Conservation (phyloP, 2,797 vertebrate species). For the Leptodactylus fallax region DNA sequence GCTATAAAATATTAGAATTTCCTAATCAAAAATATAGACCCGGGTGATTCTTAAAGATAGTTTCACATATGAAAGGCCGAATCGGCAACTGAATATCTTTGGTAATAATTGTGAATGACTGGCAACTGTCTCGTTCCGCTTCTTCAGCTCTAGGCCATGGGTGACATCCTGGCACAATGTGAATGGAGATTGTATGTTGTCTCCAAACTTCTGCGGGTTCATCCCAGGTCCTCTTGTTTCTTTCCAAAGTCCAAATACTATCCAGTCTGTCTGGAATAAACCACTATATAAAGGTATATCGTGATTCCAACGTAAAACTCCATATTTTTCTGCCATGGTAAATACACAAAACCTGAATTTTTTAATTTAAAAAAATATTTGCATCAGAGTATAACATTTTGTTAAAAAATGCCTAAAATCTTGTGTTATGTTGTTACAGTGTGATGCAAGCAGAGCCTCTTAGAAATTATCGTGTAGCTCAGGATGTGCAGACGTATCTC, state of each 20-base stretch:
- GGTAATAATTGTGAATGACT: neutral
- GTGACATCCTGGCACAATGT: neutral
- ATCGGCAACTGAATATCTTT: neutral
- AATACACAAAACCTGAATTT: too few relatives aligned
- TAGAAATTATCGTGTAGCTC: too few relatives aligned
- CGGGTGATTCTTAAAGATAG: neutral
- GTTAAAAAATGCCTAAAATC: too few relatives aligned
- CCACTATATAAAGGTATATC: neutral
- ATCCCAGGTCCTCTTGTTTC: neutral
- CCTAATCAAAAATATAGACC: neutral
- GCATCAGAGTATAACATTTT: too few relatives aligned
- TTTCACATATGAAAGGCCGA: neutral
- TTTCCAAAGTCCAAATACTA: neutral
- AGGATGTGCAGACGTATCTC: too few relatives aligned
- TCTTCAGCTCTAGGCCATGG: neutral
- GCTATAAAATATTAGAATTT: neutral
- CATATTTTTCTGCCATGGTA: too few relatives aligned
- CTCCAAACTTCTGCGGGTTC: neutral
- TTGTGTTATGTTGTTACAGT: too few relatives aligned
- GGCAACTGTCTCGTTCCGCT: neutral
- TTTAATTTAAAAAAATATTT: too few relatives aligned
- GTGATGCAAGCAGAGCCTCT: too few relatives aligned
- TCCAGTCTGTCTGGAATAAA: neutral
- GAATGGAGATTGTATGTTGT: constrained; percentile 1
- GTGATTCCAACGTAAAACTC: neutral